Conservation (phyloP, 2,113 vertebrate species). For the Crotalus helleri region DNA sequence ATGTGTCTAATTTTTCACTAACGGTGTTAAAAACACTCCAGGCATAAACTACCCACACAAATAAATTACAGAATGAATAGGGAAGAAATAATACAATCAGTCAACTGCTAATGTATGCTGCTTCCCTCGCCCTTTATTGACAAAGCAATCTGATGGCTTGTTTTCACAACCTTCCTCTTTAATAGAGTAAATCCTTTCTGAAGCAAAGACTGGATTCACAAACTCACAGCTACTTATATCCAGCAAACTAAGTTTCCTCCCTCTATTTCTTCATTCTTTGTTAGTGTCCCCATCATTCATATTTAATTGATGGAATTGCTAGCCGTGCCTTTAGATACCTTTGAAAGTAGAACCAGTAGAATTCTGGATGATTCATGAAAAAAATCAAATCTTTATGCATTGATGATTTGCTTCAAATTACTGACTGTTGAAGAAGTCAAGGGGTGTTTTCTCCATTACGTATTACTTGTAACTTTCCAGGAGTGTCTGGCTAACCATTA, state of each 20-base stretch:
- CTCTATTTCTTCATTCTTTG: neutral
- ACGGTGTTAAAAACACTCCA: neutral
- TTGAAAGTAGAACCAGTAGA: neutral
- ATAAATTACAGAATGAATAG: neutral
- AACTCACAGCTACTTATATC: neutral
- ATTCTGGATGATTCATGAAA: neutral
- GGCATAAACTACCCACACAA: neutral
- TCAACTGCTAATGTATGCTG: neutral
- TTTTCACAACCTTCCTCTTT: neutral
- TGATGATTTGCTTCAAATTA: neutral
- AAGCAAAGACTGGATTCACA: neutral
- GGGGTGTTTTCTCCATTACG: neutral
- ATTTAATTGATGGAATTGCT: neutral
- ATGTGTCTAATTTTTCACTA: neutral
- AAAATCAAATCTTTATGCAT: neutral
- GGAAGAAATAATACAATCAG: constrained; percentile 4
- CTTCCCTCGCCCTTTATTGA: neutral
- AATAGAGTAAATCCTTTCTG: neutral
- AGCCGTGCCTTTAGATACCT: neutral
- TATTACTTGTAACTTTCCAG: neutral
- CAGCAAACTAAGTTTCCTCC: neutral
- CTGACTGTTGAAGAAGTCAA: neutral
- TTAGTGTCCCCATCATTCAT: neutral
- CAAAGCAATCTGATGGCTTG: constrained; percentile 10
- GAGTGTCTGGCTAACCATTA: too few relatives aligned